Base-by-base conservation (phyloP, 2,113 vertebrate species). In the Haplochromis vanheusdeni region DNA sequence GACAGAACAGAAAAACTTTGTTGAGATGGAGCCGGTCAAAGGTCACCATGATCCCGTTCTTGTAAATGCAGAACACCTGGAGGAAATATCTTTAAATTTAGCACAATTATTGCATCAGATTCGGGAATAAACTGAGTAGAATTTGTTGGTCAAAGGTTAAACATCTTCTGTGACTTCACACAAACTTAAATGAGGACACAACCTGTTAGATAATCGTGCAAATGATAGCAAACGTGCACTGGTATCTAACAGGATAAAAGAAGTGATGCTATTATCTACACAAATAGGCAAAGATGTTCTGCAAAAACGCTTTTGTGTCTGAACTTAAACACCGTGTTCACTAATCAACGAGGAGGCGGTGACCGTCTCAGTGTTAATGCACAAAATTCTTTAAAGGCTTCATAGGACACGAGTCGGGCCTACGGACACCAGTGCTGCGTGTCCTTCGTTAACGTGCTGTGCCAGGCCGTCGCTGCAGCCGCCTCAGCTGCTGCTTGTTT, bases 341-440 rank as follows among this genome's bases (percentile, higher is more conserved):
- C 5, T 3, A 35, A 51, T 17, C 17, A n/a, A 9, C 1, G 4
- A 49, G 73, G 17, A 52, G 8, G 11, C 12, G 11, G 47, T 52
- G 75, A 51, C 45, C 2, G 1, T 31, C 56, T 60, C 7, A 9
- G 26, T 58, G 56, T 60, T 37, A n/a, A 19, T 37, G 31, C 10
- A 12, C 31, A n/a, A 37, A 68, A 21, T 13, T 1, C 6, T 6
- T 37, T 65, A n/a, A 13, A 37, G 60, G 33, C 2, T 0, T 35
- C 16, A 35, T n/a, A 35, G 31, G 16, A 19, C 9, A 12, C 6
- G 2, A 12, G 9, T 35, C 17, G 0, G 31, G 28, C 17, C 16
- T 6, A 9, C 4, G 0, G 26, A 31, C 56, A 16, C 23, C 26
- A 9, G 56, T 60, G 56, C 56, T 4, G 56, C 0, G 3, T 33